Percentiles rank a stretch among this genome's conserved stretches.
Evolutionary conservation across 2,888 invertebrate genomes (phyloP).

Genomic region (Bombylius discolor): DNA sequence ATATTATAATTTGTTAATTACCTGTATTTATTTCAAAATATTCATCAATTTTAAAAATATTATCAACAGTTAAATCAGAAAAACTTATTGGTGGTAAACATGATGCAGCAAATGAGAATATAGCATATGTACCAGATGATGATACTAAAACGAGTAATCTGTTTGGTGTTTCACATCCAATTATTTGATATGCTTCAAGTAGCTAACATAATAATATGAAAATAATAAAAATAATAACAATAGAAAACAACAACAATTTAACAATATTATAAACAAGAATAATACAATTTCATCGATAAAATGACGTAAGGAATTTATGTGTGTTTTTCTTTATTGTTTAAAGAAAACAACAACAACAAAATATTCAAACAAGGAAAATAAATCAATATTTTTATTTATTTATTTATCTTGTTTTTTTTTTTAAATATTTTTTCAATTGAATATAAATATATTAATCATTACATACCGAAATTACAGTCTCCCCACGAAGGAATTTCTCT

Average conservation of each 20-base stretch:
- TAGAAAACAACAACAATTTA: not conserved
- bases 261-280: not conserved
- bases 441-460: too few species aligned
- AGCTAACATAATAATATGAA: conserved; percentile 18
- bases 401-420: too few species aligned
- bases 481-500: conserved; percentile 31
- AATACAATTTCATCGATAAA: too few species aligned
- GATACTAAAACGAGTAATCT: conserved; percentile 30
- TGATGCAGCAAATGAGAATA: conserved; percentile 28
- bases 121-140: conserved; percentile 29
- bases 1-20: conserved; percentile 8
- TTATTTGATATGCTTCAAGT: conserved; percentile 34
- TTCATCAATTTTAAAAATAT: conserved; percentile 66
- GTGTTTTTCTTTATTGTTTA: too few species aligned
- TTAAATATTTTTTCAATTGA: too few species aligned
- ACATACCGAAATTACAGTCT: conserved; percentile 29
- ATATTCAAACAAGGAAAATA: too few species aligned
- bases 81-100: conserved; percentile 51
- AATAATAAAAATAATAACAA: too few species aligned
- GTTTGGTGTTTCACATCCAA: conserved; percentile 27
- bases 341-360: too few species aligned
- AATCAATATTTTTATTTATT: too few species aligned
- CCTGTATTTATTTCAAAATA: conserved; percentile 64
- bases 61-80: conserved; percentile 67
- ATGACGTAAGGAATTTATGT: too few species aligned